Evolutionary conservation across 1,140 invertebrate species (phyloP), one percentile per base, ranked within the genome.

Genomic region (Panonychus citri): DNA sequence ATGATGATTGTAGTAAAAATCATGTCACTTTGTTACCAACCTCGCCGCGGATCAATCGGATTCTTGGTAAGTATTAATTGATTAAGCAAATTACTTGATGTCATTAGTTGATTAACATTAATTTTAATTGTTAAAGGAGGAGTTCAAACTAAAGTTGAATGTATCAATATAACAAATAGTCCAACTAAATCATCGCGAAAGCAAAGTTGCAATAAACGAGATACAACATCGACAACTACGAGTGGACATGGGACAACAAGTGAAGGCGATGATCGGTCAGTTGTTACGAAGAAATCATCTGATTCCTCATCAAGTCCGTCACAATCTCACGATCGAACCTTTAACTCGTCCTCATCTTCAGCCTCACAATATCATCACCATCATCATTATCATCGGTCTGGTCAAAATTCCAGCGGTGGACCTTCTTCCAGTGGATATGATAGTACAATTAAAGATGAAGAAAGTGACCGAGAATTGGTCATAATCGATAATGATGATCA

Each of bases 391-490:
- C 21, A 39, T 2, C 19, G 17, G 39, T 43, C 27, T 7, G n/a
- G n/a, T n/a, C n/a, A n/a, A n/a, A n/a, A n/a, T 55, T n/a, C 2
- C 30, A 34, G 30, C n/a, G n/a, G n/a, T n/a, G 15, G 54, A 19
- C 57, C 57, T 13, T 39, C 57, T 21, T 58, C 57, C 3, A 54
- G 52, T 54, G 57, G 57, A 19, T 58, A 58, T 42, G 57, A 58
- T 19, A 55, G 52, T 39, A 58, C 57, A 12, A 46, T 58, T 21
- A 52, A 58, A 26, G 57, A 58, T 40, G 57, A 58, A 34, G 57
- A 58, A 25, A 30, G 30, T 19, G 52, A 46, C 17, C 42, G 42
- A 7, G 42, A 46, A 7, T 7, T 46, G 17, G n/a, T 24, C 17
- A 17, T 7, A 46, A 24, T 7, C 7, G 42, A 7, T 7, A 46